These are phyloP conservation scores for Drosophila prosaltans DNA, from an alignment of 1,140 invertebrate genomes.

Conservation along the genomic window DNA sequence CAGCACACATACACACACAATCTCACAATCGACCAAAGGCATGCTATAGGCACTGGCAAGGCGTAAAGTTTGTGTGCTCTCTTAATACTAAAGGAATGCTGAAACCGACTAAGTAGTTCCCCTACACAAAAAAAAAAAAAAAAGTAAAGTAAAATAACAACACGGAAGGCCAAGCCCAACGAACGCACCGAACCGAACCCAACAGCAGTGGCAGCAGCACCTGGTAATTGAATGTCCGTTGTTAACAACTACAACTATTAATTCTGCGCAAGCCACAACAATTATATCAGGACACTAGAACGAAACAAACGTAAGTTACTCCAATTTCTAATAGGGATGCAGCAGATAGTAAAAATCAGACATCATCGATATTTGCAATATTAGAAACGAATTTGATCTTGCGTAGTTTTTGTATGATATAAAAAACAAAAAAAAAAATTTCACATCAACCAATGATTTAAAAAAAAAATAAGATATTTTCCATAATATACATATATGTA, in stretches of 20 bases:
- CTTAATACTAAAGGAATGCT: conserved; percentile 2
- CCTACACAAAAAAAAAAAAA: not conserved
- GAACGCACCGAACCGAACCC: conserved; percentile 6
- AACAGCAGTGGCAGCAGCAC: not conserved
- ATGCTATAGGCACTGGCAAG: conserved; percentile 10
- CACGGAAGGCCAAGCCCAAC: conserved; percentile 12
- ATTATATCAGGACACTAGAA: not conserved
- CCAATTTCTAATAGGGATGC: not conserved
- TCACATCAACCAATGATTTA: too few relatives aligned
- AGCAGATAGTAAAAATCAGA: not conserved
- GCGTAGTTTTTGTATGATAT: too few relatives aligned
- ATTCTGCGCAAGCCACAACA: conserved; percentile 11
- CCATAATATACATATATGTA: too few relatives aligned
- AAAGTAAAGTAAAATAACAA: not conserved
- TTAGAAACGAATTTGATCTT: not conserved
- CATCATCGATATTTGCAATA: not conserved
- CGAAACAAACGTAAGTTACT: conserved; percentile 1
- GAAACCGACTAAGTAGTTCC: conserved; percentile 7
- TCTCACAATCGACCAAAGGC: conserved; percentile 17
- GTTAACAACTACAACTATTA: conserved; percentile 10
- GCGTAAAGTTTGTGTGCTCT: conserved; percentile 13
- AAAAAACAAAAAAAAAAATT: too few relatives aligned
- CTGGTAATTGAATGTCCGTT: conserved; percentile 10
- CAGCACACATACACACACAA: conserved; percentile 4
- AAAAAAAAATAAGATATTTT: too few relatives aligned